Conservation (phyloP, 2,797 vertebrate genomes). For the Anomalospiza imberbis region DNA sequence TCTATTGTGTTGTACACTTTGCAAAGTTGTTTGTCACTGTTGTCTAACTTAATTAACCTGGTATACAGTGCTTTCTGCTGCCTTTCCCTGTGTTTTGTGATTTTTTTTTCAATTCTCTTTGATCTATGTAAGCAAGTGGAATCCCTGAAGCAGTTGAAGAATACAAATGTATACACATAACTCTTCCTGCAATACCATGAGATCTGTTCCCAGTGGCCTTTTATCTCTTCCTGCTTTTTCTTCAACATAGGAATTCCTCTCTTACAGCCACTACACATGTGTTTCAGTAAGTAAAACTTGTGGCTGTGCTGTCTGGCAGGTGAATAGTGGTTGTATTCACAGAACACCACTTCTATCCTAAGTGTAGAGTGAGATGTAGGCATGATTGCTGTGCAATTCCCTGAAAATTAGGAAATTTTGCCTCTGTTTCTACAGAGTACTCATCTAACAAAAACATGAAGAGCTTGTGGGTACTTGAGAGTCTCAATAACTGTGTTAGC, state of each 20-base stretch:
- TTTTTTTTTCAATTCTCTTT: background rate
- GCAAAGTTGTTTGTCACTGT: background rate
- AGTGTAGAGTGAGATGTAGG: background rate
- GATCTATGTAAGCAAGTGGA: background rate
- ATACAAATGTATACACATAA: background rate
- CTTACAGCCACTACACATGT: background rate
- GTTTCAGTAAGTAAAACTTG: background rate
- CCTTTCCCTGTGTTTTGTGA: background rate
- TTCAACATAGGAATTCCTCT: background rate
- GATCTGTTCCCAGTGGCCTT: background rate
- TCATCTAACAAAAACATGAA: background rate
- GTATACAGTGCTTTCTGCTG: background rate
- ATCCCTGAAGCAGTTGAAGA: background rate
- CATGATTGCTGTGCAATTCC: background rate
- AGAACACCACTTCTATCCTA: background rate
- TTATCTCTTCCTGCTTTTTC: background rate
- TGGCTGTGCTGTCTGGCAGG: background rate
- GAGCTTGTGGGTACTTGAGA: background rate
- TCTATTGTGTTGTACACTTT: background rate
- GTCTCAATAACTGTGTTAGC: background rate
- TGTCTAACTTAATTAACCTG: background rate
- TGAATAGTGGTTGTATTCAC: background rate
- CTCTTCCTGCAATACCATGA: background rate
- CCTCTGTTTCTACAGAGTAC: background rate
- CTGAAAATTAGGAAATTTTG: background rate